phyloP scores from a whole-genome alignment of 2,888 invertebrate species.

The Gortyna flavago region DNA sequence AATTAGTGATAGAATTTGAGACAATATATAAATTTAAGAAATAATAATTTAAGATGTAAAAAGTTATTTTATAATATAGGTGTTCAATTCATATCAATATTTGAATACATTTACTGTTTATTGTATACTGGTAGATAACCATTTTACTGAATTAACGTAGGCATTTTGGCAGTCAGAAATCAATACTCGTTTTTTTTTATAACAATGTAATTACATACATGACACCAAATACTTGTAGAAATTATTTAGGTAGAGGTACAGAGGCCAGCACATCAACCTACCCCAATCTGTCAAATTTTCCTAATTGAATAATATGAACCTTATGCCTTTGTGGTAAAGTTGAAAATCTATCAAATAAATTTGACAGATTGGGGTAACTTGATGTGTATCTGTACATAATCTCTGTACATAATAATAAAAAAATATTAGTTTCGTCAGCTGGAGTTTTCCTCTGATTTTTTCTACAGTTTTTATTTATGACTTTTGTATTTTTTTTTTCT shows the following conservation, averaged over 20 bases:
- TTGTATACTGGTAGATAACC: constrained; percentile 56
- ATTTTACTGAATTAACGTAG: constrained; percentile 36
- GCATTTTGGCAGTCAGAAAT: constrained; percentile 19
- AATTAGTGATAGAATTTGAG: constrained; percentile 80
- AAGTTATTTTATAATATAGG: constrained; percentile 65
- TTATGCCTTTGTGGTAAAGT: no score
- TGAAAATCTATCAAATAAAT: no score
- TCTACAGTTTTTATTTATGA: neutral
- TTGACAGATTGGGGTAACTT: no score
- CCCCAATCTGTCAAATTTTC: no score
- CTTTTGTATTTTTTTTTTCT: constrained; percentile 13
- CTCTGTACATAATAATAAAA: neutral
- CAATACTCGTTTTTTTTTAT: constrained; percentile 34
- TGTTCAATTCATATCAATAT: constrained; percentile 71
- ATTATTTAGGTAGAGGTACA: constrained; percentile 12
- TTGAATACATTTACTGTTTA: constrained; percentile 63
- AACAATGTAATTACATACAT: constrained; percentile 47
- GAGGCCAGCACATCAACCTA: no score
- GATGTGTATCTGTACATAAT: no score
- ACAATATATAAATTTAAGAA: constrained; percentile 84
- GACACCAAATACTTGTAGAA: constrained; percentile 40
- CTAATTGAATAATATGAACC: no score
- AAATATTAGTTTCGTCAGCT: neutral
- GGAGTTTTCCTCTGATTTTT: constrained; percentile 4
- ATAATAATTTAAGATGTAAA: constrained; percentile 64